Percentiles rank a stretch among this genome's conserved stretches.
phyloP scores from a whole-genome alignment of 2,888 invertebrate species.

The Nasonovia ribisnigri region DNA sequence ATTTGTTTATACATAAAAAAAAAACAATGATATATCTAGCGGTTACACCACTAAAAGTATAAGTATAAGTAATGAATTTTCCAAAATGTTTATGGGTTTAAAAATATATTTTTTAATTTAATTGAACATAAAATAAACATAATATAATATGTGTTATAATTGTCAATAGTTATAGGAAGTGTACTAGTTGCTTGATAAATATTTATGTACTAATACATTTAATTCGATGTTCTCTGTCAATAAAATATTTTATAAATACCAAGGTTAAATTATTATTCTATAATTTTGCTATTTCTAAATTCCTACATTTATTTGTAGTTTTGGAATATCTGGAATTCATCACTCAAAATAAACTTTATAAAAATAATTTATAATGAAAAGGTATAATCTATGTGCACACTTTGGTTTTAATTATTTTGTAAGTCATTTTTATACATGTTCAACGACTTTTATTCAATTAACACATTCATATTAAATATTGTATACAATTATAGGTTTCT shows the following conservation, averaged over 20 bases:
- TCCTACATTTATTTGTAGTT: not conserved
- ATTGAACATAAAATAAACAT: not conserved
- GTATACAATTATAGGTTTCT: not conserved
- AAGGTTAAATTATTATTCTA: slow-evolving; percentile 12
- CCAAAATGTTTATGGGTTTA: not conserved
- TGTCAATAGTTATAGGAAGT: not conserved
- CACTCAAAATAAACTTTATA: not conserved
- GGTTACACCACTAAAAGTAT: not conserved
- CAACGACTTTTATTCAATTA: not conserved
- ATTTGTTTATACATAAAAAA: not conserved
- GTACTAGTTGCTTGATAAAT: not conserved
- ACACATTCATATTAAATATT: not conserved
- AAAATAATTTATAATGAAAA: not conserved
- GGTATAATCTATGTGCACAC: not conserved
- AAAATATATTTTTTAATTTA: not conserved
- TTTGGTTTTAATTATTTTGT: not conserved
- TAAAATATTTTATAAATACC: not conserved
- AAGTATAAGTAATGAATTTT: not conserved
- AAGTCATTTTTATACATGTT: not conserved
- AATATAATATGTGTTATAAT: not conserved
- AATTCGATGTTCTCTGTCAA: not conserved
- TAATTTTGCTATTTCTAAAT: not conserved
- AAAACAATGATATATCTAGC: not conserved
- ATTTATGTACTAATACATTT: not conserved
- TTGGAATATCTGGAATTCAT: not conserved